phyloP scores from a whole-genome alignment of 2,797 vertebrate genomes.

The Hoplostethus mediterraneus region DNA sequence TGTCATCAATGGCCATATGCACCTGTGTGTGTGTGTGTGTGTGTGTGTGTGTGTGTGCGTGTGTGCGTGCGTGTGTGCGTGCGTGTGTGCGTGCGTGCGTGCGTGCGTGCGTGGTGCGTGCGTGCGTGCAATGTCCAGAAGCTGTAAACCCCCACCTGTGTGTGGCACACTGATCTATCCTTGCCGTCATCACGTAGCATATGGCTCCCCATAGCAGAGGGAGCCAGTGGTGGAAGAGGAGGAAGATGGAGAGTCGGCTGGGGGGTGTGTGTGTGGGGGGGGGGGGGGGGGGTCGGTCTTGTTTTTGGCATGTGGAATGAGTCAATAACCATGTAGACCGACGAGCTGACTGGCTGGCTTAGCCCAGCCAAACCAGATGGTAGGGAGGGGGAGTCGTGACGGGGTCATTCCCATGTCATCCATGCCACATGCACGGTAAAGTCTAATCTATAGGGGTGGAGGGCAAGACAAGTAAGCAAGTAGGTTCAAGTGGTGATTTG shows the following conservation, averaged over 20 bases:
- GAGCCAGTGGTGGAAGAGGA: constrained; percentile 45
- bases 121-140: constrained; percentile 8
- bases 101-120: too few relatives aligned
- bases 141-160: constrained; percentile 50
- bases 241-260: constrained; percentile 51
- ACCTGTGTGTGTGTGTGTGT: background rate
- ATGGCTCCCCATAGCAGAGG: constrained; percentile 44
- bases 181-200: constrained; percentile 52
- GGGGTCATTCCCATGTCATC: constrained; percentile 72
- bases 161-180: constrained; percentile 19
- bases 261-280: constrained; percentile 2
- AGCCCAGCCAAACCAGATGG: constrained; percentile 74
- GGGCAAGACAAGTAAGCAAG: constrained; percentile 8
- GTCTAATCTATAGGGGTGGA: constrained; percentile 56
- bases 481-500: too few relatives aligned
- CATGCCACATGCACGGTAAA: constrained; percentile 70
- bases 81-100: background rate
- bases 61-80: background rate
- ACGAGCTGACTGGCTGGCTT: constrained; percentile 55
- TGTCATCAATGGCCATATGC: too few relatives aligned
- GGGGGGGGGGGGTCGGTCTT: constrained; percentile 73
- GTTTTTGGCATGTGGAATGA: constrained; percentile 77
- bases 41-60: background rate
- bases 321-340: constrained; percentile 66
- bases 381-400: constrained; percentile 52